These are phyloP conservation scores for Romanogobio albipinnatus DNA, from an alignment of 2,113 vertebrate species.

Conservation along the genomic window DNA sequence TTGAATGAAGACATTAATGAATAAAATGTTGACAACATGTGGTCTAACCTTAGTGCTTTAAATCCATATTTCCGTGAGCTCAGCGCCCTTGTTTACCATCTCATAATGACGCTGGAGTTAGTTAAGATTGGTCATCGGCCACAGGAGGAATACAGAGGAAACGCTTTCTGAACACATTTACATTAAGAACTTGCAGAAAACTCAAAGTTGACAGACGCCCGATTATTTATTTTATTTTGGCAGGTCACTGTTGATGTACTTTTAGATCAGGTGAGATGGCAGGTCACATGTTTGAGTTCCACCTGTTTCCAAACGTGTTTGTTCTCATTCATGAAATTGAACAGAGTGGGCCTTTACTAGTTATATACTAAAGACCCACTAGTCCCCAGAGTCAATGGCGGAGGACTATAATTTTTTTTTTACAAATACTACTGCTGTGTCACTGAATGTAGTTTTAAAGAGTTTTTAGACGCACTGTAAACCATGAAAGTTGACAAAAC, in stretches of 20 bases:
- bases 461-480: too few species aligned
- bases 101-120: not conserved
- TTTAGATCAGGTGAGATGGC: not conserved
- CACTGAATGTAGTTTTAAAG: too few species aligned
- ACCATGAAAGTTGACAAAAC: too few species aligned
- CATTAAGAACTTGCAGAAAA: not conserved
- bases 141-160: not conserved
- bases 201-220: not conserved
- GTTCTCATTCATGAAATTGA: not conserved
- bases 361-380: too few species aligned
- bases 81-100: conserved; percentile 32
- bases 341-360: too few species aligned
- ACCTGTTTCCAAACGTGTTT: not conserved
- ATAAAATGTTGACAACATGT: not conserved
- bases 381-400: too few species aligned
- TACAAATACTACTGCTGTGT: too few species aligned
- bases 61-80: conserved; percentile 23
- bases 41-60: not conserved
- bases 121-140: not conserved
- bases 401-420: too few species aligned
- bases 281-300: not conserved
- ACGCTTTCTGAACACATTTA: not conserved
- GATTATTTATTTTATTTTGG: not conserved
- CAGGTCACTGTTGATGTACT: not conserved
- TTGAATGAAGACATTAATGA: not conserved